Base-by-base conservation (phyloP, 2,113 vertebrate genomes). In the Dromaius novaehollandiae region DNA sequence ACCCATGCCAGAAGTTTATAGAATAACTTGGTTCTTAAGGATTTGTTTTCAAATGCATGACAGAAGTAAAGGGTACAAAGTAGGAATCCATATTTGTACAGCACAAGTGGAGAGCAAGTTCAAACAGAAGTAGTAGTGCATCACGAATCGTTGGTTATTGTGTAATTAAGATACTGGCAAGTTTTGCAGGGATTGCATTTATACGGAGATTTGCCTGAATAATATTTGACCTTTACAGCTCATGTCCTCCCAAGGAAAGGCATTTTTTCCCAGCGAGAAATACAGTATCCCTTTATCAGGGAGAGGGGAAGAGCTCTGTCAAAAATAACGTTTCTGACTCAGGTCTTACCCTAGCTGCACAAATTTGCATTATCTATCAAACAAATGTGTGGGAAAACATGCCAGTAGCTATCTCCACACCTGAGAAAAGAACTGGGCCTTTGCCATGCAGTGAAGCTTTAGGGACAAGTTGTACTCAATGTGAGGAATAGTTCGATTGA, bases 311-410 rank as follows among this genome's bases (percentile, higher is more conserved):
- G 25, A 48, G 63, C 32, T 3, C 28, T 3, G 38, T n/a, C 68
- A 46, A 13, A 80, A 21, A 13, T 38, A 20, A 1, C 2, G 1
- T 14, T 19, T 71, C 5, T 5, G 0, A 7, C 73, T 82, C 2
- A 2, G 40, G n/a, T 58, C 38, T 28, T 32, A 32, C 4, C 38
- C 80, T 17, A 6, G 44, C 73, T 68, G 44, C 46, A 20, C 17
- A 44, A 30, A 22, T 15, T 8, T 20, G 48, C 2, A 0, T 56
- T 40, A 34, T 82, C 46, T 83, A 25, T 17, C 18, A 34, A 7
- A 4, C 6, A 42, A 36, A 34, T 8, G 28, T 20, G 20, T 28
- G 66, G 0, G 0, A n/a, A 42, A 66, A 64, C 18, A 4, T 11
- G 36, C 15, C 32, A 7, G 51, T 9, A 13, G 17, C 70, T 12